phyloP scores from a whole-genome alignment of 64 coral and sea anemone genomes.

The Dendrophyllia cribrosa region DNA sequence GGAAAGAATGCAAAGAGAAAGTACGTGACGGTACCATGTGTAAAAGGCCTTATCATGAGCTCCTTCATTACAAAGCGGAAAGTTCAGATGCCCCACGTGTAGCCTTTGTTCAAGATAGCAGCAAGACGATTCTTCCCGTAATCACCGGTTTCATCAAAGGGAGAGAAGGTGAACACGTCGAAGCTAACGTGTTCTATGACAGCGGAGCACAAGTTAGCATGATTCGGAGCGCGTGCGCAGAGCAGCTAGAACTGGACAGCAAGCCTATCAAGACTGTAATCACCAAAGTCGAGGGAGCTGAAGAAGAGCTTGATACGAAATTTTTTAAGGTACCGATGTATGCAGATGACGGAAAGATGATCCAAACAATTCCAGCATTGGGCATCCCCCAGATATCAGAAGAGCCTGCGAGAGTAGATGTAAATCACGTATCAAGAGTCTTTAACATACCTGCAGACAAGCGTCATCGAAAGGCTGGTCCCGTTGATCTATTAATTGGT shows the following conservation, averaged over 20 bases:
- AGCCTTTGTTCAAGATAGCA: neutral
- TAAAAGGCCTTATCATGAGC: conserved; percentile 61
- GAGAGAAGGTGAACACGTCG: neutral
- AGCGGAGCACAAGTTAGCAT: conserved; percentile 55
- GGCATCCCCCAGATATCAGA: conserved; percentile 74
- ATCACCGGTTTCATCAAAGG: too few relatives aligned
- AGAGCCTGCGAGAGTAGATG: conserved; percentile 17
- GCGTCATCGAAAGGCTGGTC: conserved; percentile 44
- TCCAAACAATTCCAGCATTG: conserved; percentile 64
- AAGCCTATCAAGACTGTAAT: neutral
- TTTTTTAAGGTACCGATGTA: conserved; percentile 66
- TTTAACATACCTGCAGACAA: conserved; percentile 17
- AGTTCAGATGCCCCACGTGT: neutral
- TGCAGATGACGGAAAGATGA: conserved; percentile 15
- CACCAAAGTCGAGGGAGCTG: conserved; percentile 70
- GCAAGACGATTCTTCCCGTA: neutral
- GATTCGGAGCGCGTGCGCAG: conserved; percentile 43
- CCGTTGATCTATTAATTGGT: conserved; percentile 71
- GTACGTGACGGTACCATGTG: conserved; percentile 30
- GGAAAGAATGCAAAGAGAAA: conserved; percentile 53
- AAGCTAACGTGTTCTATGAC: conserved; percentile 31
- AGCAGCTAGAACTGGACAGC: conserved; percentile 19
- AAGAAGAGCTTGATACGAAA: conserved; percentile 73
- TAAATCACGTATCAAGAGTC: conserved; percentile 36
- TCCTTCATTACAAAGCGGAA: conserved; percentile 31